These are phyloP conservation scores for Microctonus aethiopoides DNA, from an alignment of 2,888 invertebrate genomes.

Conservation along the genomic window DNA sequence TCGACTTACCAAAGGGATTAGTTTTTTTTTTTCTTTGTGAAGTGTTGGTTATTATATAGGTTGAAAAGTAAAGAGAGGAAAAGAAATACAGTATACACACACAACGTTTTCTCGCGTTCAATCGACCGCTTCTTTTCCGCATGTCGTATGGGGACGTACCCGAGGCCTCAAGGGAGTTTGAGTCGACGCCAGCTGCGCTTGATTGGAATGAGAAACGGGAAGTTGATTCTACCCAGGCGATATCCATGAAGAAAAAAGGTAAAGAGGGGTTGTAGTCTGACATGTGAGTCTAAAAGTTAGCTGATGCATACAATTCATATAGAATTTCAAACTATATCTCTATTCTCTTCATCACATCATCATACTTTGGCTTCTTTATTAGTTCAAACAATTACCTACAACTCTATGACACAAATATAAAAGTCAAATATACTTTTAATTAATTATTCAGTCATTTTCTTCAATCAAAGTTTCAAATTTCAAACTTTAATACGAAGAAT, in stretches of 20 bases:
- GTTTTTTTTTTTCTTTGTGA: constrained; percentile 31
- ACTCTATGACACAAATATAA: not conserved
- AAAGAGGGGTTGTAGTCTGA: constrained; percentile 13
- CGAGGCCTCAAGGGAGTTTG: constrained; percentile 25
- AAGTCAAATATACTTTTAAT: no score
- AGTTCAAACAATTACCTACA: not conserved
- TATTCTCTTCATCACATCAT: not conserved
- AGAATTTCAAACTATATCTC: constrained; percentile 7
- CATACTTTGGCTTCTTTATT: constrained; percentile 4
- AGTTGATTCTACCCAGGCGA: constrained; percentile 28
- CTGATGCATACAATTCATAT: constrained; percentile 15
- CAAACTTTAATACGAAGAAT: no score
- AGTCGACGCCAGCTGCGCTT: constrained; percentile 31
- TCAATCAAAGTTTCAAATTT: no score
- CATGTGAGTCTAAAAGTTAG: constrained; percentile 18
- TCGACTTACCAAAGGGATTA: constrained; percentile 44
- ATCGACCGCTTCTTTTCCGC: constrained; percentile 30
- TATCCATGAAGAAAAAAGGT: not conserved
- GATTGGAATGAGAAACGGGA: constrained; percentile 30
- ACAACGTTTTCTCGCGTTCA: constrained; percentile 16
- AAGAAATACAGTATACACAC: not conserved
- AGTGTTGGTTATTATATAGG: constrained; percentile 23
- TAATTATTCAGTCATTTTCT: no score
- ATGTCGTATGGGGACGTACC: constrained; percentile 31
- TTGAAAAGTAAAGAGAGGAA: not conserved